Evolutionary conservation across 2,888 invertebrate species (phyloP).

Genomic region (Torymus auratus): DNA sequence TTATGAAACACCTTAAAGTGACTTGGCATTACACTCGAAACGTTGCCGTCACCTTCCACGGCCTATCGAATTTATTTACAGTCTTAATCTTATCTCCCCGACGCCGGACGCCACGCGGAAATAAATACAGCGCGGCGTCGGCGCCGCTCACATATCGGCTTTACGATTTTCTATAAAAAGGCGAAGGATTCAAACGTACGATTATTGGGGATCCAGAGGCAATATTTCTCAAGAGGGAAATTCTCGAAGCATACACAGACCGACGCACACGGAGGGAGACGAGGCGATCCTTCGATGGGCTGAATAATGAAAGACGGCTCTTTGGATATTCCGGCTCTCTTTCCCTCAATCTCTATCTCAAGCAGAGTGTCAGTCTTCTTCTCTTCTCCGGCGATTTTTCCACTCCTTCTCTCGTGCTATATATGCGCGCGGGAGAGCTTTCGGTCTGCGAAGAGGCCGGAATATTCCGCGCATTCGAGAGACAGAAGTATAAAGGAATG

Average conservation of each 20-base stretch:
- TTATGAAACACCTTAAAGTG: constrained; percentile 5
- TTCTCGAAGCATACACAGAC: constrained; percentile 6
- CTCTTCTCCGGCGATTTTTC: constrained; percentile 25
- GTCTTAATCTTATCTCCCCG: constrained; percentile 40
- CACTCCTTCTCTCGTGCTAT: constrained; percentile 1
- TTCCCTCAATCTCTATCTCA: too few species aligned
- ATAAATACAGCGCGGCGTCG: constrained; percentile 22
- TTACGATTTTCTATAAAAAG: constrained; percentile 55
- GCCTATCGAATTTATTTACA: not conserved
- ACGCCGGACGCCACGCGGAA: not conserved
- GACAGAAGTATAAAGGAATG: not conserved
- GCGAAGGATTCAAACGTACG: constrained; percentile 49
- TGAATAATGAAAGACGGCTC: constrained; percentile 58
- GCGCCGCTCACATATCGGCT: constrained; percentile 32
- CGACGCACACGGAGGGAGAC: not conserved
- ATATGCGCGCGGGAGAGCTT: constrained; percentile 2
- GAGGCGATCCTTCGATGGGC: not conserved
- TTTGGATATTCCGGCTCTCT: constrained; percentile 44
- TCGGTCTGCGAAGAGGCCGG: too few species aligned
- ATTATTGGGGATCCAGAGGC: constrained; percentile 45
- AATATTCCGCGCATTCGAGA: constrained; percentile 35
- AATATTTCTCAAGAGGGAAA: constrained; percentile 56
- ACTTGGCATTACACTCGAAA: not conserved
- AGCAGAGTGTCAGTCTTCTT: constrained; percentile 14
- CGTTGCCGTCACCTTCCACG: not conserved